Base-by-base conservation (phyloP, 2,113 vertebrate species). In the Nanorana parkeri region DNA sequence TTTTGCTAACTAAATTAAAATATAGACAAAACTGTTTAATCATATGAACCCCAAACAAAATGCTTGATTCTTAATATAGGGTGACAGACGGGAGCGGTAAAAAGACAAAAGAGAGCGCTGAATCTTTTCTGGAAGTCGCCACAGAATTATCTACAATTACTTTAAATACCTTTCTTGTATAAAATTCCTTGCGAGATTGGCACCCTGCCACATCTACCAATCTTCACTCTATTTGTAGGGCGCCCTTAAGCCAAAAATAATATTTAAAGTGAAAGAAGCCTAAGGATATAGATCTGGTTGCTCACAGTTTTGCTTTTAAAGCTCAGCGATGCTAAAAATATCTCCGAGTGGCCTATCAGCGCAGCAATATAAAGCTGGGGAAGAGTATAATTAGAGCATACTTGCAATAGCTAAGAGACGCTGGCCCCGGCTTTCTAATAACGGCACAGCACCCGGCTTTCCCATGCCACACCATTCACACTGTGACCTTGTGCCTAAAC, bases 81-180 rank as follows among this genome's bases (percentile, higher is more conserved):
- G 6, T 23, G n/a, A 21, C 41, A 47, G 13, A 15, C 13, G 10
- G 41, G 41, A 15, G 41, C 10, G 41, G 41, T 10, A 47, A 47
- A 47, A 47, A 47, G 41, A 47, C 41, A 36, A 6, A 47, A 23
- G 15, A 16, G 28, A 63, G 3, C 47, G 32, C 41, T 47, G 21
- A n/a, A 78, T 55, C 87, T 92, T 93, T 91, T 92, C 90, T 88
- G 90, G 85, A 87, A 93, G 94, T 96, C 95, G 94, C 8, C 41
- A 95, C 93, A 94, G 87, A 93, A 92, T 93, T 93, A 95, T 96
- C 96, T 96, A 95, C 95, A 95, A 96, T 94, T 90, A 91, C 94
- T 88, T 89, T 92, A 94, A 96, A 96, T 95, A 93, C 93, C 91
- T 77, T 95, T 93, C 92, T 91, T 92, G 90, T 92, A 93, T 94